Conservation (phyloP, 2,113 vertebrate genomes). For the Mobula birostris region DNA sequence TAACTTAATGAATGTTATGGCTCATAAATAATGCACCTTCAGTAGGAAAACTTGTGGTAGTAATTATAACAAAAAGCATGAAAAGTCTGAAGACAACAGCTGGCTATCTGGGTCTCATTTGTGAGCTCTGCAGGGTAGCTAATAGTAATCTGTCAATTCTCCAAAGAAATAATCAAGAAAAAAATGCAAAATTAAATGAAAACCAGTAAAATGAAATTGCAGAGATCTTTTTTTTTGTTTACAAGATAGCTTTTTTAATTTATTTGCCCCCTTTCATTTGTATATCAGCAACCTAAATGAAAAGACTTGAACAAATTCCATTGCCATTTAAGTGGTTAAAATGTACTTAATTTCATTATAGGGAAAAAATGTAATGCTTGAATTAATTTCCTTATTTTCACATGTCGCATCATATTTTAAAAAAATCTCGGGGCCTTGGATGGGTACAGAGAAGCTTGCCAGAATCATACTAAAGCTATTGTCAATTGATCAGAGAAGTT, state of each 20-base stretch:
- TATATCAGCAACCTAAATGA: not conserved
- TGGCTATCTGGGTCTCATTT: conserved; percentile 17
- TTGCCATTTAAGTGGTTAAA: not conserved
- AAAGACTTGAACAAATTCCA: not conserved
- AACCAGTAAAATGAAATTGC: not conserved
- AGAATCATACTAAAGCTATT: not conserved
- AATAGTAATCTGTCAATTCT: not conserved
- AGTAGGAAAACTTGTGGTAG: conserved; percentile 25
- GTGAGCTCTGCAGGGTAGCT: not conserved
- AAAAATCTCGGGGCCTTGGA: not conserved
- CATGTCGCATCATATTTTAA: too few species aligned
- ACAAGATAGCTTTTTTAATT: not conserved
- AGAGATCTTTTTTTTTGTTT: conserved; percentile 12
- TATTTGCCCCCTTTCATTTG: not conserved
- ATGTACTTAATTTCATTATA: not conserved
- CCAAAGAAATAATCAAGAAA: conserved; percentile 22
- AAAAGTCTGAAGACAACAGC: conserved; percentile 7
- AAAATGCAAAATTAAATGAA: conserved; percentile 28
- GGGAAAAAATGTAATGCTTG: not conserved
- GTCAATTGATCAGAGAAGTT: not conserved
- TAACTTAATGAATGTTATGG: conserved; percentile 25
- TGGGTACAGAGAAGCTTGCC: not conserved
- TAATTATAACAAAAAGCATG: conserved; percentile 21
- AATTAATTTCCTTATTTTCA: not conserved
- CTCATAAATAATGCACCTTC: not conserved